These are phyloP conservation scores for Leptodactylus fuscus DNA, from an alignment of 2,113 vertebrate species.

Conservation along the genomic window DNA sequence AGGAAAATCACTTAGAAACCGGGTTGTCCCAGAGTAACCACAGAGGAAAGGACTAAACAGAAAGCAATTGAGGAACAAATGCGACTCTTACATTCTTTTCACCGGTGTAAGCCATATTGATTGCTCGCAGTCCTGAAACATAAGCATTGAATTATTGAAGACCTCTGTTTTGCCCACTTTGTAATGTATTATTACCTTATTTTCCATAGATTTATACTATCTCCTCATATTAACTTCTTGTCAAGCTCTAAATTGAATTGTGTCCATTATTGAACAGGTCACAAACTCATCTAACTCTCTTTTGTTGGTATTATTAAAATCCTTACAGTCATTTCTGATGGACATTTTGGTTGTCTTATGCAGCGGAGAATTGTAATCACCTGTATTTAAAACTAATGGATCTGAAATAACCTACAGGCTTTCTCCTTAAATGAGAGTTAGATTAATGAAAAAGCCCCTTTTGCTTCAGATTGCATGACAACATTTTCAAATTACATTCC, in stretches of 20 bases:
- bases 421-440: slow-evolving; percentile 88
- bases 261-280: slow-evolving; percentile 69
- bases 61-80: too few relatives aligned
- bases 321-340: slow-evolving; percentile 75
- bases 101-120: neutral
- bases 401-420: slow-evolving; percentile 91
- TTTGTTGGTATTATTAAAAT: slow-evolving; percentile 72
- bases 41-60: too few relatives aligned
- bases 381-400: slow-evolving; percentile 95
- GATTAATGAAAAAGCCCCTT: slow-evolving; percentile 90
- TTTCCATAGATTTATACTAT: slow-evolving; percentile 40
- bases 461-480: slow-evolving; percentile 91
- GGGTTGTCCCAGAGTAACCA: too few relatives aligned
- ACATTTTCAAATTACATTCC: slow-evolving; percentile 96
- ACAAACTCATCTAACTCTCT: slow-evolving; percentile 75
- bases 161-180: neutral
- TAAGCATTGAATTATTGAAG: neutral
- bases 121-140: neutral
- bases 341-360: slow-evolving; percentile 82
- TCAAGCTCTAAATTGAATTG: slow-evolving; percentile 69
- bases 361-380: slow-evolving; percentile 84
- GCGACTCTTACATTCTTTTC: neutral
- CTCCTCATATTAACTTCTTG: slow-evolving; percentile 42
- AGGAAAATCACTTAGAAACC: too few relatives aligned
- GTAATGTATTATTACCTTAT: neutral